Evolutionary conservation across 1,140 invertebrate genomes (phyloP), one percentile per base, ranked within the genome.

Genomic region (Dendroctonus ponderosae): DNA sequence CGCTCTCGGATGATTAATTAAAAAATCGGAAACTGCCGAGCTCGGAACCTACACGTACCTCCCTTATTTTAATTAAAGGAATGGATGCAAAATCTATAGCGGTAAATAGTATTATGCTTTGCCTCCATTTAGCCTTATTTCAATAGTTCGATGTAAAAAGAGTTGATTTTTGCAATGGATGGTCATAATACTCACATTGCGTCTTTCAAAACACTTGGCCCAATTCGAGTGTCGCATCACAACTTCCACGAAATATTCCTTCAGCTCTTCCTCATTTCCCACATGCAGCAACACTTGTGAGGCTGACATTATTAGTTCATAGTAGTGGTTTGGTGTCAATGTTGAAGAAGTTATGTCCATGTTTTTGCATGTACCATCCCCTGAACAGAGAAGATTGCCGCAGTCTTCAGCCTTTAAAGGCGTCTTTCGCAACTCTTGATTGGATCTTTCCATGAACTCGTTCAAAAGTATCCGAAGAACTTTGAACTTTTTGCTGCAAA

Each of bases 121-220:
- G 26, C 26, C 1, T 26, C 26, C 3, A 26, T 26, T 26, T 26
- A 26, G 26, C 3, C 26, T 26, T 26, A 26, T 26, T 26, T 26
- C 26, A 26, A 26, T 26, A 26, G 3, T 26, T 26, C 26, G 26
- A 2, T 26, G 26, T 26, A 26, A 26, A 26, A 26, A 26, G n/a
- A 26, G 26, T 3, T 26, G 26, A 26, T 26, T 26, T 26, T 26
- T 26, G 1, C 26, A 26, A 26, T 26, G 26, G 26, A 26, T 26
- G 3, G n/a, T n/a, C 26, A 26, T 26, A 39, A 9, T 65, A 67
- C 66, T 72, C 67, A 89, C 89, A 82, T 91, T 87, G 67, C 87
- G 79, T 74, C 86, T 86, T 75, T 91, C 87, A 48, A 91, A 81
- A 73, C 87, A 87, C 63, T 83, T 83, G 1, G 84, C 83, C 89